Base-by-base conservation (phyloP, 1,140 invertebrate species). In the Latrodectus geometricus region DNA sequence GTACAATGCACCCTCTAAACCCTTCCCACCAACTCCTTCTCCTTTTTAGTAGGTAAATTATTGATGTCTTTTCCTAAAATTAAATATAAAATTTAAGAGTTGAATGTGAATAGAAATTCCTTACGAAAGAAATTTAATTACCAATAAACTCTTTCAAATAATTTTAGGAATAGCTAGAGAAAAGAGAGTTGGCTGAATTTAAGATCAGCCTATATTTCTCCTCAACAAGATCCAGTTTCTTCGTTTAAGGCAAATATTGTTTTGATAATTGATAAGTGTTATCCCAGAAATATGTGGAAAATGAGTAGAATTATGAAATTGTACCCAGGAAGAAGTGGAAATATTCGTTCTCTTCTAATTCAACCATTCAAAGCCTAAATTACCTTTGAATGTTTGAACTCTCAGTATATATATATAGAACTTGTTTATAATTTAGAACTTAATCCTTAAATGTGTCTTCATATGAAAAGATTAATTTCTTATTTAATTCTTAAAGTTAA, bases 21-120 rank as follows among this genome's bases (percentile, higher is more conserved):
- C 88, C n/a, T 23, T 20, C 48, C 86, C 88, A 17, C 68, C 90
- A 23, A 90, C 90, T 0, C 83, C 89, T 86, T 90, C 88, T 20
- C 83, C 83, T 90, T 90, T 80, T 73, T 90, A 4, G 12, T 69
- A 21, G 86, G 88, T 17, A 87, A 75, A 83, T 17, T 20, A 74
- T 73, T 61, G n/a, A 5, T 35, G 9, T 23, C 50, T 61, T 49
- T 35, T 11, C 23, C 70, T 73, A 21, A 1, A 15, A 74, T 61
- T 14, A 49, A 73, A 73, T 9, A 21, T 17, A 83, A 68, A 61
- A 21, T 11, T 21, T 7, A 48, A 5, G 20, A 20, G 2, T 52
- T 52, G 56, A 81, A 23, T 54, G 50, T 65, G 23, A 66, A 9
- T 65, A 72, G 5, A 81, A 73, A 81, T 48, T 70, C 8, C n/a